These are phyloP conservation scores for Montipora capitata DNA, from an alignment of 92 coral and sea anemone genomes.

Conservation along the genomic window DNA sequence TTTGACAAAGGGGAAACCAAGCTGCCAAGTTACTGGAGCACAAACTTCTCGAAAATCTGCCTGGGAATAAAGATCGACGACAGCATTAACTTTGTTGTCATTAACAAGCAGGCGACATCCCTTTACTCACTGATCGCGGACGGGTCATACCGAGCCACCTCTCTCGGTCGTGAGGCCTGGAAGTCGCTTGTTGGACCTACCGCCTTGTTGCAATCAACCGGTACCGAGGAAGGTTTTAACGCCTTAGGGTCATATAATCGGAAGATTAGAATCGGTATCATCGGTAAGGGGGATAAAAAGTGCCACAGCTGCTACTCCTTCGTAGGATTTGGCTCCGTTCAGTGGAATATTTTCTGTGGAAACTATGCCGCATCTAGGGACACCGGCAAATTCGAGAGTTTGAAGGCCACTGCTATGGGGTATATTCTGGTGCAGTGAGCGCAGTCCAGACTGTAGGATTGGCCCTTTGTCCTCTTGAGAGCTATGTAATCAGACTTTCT, in stretches of 20 bases:
- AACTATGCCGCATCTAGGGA: too few relatives aligned
- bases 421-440: too few relatives aligned
- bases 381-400: too few relatives aligned
- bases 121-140: slow-evolving; percentile 25
- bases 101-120: background rate
- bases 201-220: slow-evolving; percentile 6
- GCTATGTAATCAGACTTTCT: too few relatives aligned
- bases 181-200: slow-evolving; percentile 6
- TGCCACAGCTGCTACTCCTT: background rate
- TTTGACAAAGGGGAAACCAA: background rate
- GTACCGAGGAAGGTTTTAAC: slow-evolving; percentile 9
- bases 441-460: too few relatives aligned
- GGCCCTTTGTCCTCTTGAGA: too few relatives aligned
- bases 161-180: slow-evolving; percentile 15
- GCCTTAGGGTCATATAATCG: background rate
- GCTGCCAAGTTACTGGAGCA: background rate
- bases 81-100: background rate
- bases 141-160: slow-evolving; percentile 24
- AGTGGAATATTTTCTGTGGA: too few relatives aligned
- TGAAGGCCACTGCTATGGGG: too few relatives aligned
- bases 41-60: background rate
- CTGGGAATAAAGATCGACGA: background rate
- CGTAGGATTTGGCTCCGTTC: background rate
- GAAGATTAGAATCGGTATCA: background rate
- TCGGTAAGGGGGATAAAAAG: background rate